Percentiles rank a stretch among this genome's conserved stretches.
Conservation (phyloP, 2,888 invertebrate species). For the Elysia crispata region DNA sequence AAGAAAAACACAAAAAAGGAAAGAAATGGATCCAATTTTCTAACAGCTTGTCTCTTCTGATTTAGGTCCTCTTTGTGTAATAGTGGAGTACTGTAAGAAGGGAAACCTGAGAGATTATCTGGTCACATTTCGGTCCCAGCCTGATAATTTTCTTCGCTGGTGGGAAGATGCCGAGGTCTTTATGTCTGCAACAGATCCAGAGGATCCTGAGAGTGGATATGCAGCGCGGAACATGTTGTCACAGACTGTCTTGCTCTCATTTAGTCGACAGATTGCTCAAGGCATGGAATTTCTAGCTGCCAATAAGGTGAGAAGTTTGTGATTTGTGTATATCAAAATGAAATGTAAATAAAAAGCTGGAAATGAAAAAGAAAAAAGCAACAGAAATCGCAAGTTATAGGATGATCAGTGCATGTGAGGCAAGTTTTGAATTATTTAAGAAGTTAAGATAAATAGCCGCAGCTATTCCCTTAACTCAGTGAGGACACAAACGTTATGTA, state of each 20-base stretch:
- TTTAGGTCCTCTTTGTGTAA: constrained; percentile 76
- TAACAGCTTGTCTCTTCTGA: neutral
- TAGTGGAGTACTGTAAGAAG: constrained; percentile 80
- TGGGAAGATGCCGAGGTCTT: constrained; percentile 51
- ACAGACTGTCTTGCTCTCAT: constrained; percentile 95
- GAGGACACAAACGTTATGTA: too few species aligned
- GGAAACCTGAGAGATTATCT: constrained; percentile 97
- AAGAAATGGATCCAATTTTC: too few species aligned
- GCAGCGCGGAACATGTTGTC: constrained; percentile 80
- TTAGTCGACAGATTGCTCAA: constrained; percentile 96
- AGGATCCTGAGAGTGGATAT: constrained; percentile 61
- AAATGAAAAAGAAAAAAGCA: too few species aligned
- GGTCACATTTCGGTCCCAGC: constrained; percentile 87
- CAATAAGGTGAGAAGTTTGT: constrained; percentile 83
- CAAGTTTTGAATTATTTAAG: too few species aligned
- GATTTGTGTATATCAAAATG: too few species aligned
- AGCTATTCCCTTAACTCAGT: too few species aligned
- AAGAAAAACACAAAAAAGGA: too few species aligned
- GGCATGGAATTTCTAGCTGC: constrained; percentile 99
- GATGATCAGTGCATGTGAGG: too few species aligned
- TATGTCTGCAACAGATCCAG: constrained; percentile 83
- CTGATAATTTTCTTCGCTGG: constrained; percentile 72
- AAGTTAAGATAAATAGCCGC: too few species aligned
- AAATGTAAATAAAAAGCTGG: too few species aligned
- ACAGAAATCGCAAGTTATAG: too few species aligned